These are phyloP conservation scores for Ephydatia muelleri DNA, from an alignment of 37 sponge, comb jelly and placozoan genomes.

Conservation along the genomic window DNA sequence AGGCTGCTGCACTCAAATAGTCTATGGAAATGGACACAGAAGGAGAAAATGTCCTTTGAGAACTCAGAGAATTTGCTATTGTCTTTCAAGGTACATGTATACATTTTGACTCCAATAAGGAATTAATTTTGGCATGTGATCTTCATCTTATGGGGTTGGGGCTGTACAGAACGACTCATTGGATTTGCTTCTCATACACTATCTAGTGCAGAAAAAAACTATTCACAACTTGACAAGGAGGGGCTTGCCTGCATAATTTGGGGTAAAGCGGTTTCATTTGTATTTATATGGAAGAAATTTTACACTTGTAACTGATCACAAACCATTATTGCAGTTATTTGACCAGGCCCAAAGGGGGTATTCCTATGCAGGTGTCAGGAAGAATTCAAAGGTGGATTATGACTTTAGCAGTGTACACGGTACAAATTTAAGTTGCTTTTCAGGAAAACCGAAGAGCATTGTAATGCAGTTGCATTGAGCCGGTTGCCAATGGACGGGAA, in stretches of 20 bases:
- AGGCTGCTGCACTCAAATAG: too few species aligned
- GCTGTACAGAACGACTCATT: conserved; percentile 36
- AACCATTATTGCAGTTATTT: not conserved
- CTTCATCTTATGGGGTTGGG: conserved; percentile 23
- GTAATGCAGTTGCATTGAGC: not conserved
- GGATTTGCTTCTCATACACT: conserved; percentile 38
- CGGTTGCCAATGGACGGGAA: not conserved
- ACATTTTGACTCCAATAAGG: conserved; percentile 33
- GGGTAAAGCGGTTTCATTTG: not conserved
- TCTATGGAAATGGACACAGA: too few species aligned
- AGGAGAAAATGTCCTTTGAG: too few species aligned
- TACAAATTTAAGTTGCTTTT: not conserved
- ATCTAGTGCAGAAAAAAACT: conserved; percentile 21
- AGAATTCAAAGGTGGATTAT: not conserved
- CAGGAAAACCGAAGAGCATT: not conserved
- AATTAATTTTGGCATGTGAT: conserved; percentile 21
- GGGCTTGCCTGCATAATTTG: conserved; percentile 3
- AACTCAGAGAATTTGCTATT: too few species aligned
- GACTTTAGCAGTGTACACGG: not conserved
- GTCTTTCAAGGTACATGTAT: too few species aligned
- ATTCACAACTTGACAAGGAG: conserved; percentile 48
- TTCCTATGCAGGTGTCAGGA: not conserved
- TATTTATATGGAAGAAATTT: not conserved
- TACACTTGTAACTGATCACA: not conserved
- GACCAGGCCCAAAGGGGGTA: not conserved